Percentiles rank a stretch among this genome's conserved stretches.
Conservation (phyloP, 1,140 invertebrate species). For the Dreissena polymorpha region DNA sequence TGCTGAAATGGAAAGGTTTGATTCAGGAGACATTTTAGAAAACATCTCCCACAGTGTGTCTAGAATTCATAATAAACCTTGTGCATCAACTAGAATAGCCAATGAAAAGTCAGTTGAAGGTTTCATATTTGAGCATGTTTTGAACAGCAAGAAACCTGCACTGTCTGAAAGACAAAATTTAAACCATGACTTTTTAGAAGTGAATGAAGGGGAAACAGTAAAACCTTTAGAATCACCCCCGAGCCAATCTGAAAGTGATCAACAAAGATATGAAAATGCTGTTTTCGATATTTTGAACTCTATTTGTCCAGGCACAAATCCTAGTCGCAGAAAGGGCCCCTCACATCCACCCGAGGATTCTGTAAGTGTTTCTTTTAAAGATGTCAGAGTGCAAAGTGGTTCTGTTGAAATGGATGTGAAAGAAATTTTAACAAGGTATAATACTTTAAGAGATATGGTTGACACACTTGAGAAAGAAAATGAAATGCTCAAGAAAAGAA, state of each 20-base stretch:
- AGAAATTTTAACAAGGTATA: background rate
- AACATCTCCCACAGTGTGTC: background rate
- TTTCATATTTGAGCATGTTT: too few relatives aligned
- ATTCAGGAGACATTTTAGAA: conserved; percentile 42
- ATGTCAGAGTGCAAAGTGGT: too few relatives aligned
- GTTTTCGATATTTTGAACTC: conserved; percentile 45
- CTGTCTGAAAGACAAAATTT: too few relatives aligned
- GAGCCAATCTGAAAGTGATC: too few relatives aligned
- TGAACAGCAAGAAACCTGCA: too few relatives aligned
- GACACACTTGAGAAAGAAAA: conserved; percentile 15
- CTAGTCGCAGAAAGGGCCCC: conserved; percentile 18
- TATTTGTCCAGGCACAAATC: conserved; percentile 46
- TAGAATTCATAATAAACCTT: too few relatives aligned
- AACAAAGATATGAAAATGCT: conserved; percentile 42
- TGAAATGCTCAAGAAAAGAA: background rate
- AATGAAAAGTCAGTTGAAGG: background rate
- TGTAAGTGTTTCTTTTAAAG: too few relatives aligned
- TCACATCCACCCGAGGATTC: background rate
- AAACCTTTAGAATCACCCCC: too few relatives aligned
- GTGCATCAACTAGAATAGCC: too few relatives aligned
- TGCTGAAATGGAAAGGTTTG: background rate
- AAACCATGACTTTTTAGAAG: too few relatives aligned
- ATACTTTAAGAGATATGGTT: background rate
- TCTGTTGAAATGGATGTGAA: conserved; percentile 12
- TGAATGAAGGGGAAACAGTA: too few relatives aligned